Evolutionary conservation across 2,888 invertebrate genomes (phyloP), one percentile per base, ranked within the genome.

Genomic region (Drosophila anomelani): DNA sequence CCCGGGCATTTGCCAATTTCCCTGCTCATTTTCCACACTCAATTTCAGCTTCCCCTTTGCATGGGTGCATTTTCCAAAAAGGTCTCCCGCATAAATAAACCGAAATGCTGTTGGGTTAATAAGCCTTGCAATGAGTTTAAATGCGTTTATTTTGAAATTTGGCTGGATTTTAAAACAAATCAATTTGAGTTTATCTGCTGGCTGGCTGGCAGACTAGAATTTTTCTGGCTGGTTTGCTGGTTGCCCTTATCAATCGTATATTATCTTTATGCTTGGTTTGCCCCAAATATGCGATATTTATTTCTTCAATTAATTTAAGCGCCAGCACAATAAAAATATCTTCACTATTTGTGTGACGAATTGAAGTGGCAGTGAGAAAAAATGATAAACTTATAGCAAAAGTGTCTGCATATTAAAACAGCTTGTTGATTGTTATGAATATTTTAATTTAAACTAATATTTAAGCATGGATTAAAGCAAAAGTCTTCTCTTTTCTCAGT

Each of bases 261-360:
- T 72, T 63, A 76, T 76, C 63, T 73, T 66, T 58, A 73, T 69
- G 54, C 67, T 47, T 55, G 53, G 47, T 12, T 56, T 51, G 57
- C 66, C 58, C 62, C 55, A 59, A 47, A 73, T 59, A 49, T 55
- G 36, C 38, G 56, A 57, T 67, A 53, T 71, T 70, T 72, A 44
- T 68, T 76, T 72, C 47, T 34, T 53, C 64, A 78, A 82, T 82
- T 82, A 78, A 76, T 77, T 80, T 55, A 59, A 51, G 66, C 72
- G 69, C 55, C 68, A 54, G 61, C 39, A 20, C 59, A 63, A 63
- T 58, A 36, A 54, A 72, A 69, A 51, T 69, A 66, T 73, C 57
- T 70, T 7, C 38, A 41, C 32, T 41, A 44, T 47, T 68, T 59
- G 17, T 54, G 23, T 32, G 61, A 47, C 26, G 23, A 59, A 41